A percentile compares a stretch with the other conserved stretches of the same genome.
Evolutionary conservation across 2,888 invertebrate genomes (phyloP).

Genomic region (Latheticus oryzae): DNA sequence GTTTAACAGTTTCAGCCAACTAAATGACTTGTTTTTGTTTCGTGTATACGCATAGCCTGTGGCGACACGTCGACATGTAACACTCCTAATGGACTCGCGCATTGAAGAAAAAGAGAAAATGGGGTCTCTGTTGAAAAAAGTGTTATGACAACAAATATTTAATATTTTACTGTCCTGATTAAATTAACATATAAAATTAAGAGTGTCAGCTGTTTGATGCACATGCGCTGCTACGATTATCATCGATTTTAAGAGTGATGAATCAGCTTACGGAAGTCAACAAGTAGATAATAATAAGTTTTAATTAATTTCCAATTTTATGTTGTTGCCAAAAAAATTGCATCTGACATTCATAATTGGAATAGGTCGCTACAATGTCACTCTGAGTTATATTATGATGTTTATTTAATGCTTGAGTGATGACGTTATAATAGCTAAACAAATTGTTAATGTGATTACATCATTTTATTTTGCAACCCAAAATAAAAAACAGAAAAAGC

Average conservation of each 20-base stretch:
- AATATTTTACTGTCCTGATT: too few species aligned
- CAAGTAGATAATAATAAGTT: conserved; percentile 49
- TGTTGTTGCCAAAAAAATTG: conserved; percentile 39
- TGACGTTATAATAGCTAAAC: not conserved
- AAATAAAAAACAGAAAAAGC: too few species aligned
- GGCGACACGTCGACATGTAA: conserved; percentile 40
- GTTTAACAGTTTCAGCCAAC: conserved; percentile 40
- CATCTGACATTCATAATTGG: conserved; percentile 33
- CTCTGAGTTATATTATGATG: conserved; percentile 1
- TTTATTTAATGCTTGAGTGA: not conserved
- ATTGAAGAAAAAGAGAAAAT: too few species aligned
- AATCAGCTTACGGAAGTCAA: conserved; percentile 48
- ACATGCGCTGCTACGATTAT: conserved; percentile 43
- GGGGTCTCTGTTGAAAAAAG: too few species aligned
- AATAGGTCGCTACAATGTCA: conserved; percentile 9
- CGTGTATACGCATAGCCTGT: conserved; percentile 35
- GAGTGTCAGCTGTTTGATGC: conserved; percentile 44
- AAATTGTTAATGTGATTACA: not conserved
- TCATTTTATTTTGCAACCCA: not conserved
- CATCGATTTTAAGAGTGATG: conserved; percentile 49
- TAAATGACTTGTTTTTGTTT: conserved; percentile 46
- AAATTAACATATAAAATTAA: conserved; percentile 42
- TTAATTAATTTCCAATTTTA: conserved; percentile 47
- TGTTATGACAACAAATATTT: too few species aligned
- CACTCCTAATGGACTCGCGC: conserved; percentile 39